Conservation (phyloP, 53 echinoderm and acorn worm species). For the Hippasteria phrygiana region DNA sequence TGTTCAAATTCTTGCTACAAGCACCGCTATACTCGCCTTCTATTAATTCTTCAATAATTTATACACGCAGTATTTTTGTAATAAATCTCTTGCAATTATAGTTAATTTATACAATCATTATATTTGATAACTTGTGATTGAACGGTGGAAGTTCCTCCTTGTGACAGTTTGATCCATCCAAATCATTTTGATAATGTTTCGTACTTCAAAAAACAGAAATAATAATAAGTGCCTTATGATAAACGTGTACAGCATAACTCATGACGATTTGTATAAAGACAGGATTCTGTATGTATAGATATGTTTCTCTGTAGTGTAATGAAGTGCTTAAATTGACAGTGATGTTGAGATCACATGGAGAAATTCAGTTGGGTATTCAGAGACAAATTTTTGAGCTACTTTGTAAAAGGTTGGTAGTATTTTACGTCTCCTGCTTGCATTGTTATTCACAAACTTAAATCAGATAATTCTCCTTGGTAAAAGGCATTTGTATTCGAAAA, state of each 20-base stretch:
- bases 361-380: no score
- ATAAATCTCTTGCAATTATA: conserved; percentile 23
- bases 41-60: not conserved
- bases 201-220: not conserved
- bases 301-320: not conserved
- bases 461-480: no score
- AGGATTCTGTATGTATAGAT: not conserved
- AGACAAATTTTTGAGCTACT: no score
- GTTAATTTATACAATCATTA: conserved; percentile 46
- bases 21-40: conserved; percentile 33
- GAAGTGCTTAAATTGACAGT: not conserved
- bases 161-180: conserved; percentile 43
- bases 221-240: conserved; percentile 41
- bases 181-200: conserved; percentile 23
- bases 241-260: not conserved
- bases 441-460: no score
- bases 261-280: not conserved
- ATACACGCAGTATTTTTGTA: conserved; percentile 50
- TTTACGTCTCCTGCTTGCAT: no score
- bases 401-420: no score
- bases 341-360: no score
- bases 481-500: no score
- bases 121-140: conserved; percentile 38
- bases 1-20: conserved; percentile 8
- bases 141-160: conserved; percentile 14